Conservation (phyloP, 1,140 invertebrate species). For the Drosophila aff. region DNA sequence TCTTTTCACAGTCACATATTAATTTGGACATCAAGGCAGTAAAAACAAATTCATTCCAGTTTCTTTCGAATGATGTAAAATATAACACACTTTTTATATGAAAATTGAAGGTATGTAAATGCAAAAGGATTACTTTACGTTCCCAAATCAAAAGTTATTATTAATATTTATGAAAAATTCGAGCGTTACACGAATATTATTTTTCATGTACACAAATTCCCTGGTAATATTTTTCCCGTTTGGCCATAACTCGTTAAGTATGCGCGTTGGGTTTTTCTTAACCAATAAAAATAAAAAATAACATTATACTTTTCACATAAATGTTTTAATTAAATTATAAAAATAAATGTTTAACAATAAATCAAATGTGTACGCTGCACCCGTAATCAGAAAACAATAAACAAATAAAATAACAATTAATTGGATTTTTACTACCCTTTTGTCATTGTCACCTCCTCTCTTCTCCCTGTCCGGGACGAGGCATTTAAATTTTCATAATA, state of each 20-base stretch:
- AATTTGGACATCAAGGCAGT: too few relatives aligned
- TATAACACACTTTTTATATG: neutral
- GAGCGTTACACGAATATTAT: neutral
- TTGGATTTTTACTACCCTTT: constrained; percentile 70
- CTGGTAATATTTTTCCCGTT: neutral
- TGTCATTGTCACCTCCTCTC: constrained; percentile 26
- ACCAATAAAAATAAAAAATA: neutral
- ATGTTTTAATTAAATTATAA: constrained; percentile 72
- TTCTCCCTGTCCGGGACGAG: neutral
- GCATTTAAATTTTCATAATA: constrained; percentile 79
- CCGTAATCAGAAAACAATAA: constrained; percentile 80
- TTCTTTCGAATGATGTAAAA: neutral
- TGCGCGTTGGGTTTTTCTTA: neutral
- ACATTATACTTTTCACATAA: constrained; percentile 32
- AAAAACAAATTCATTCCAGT: neutral
- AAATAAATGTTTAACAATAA: constrained; percentile 54
- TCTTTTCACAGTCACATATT: too few relatives aligned
- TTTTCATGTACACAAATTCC: neutral
- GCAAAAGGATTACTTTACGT: neutral
- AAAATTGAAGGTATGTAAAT: neutral
- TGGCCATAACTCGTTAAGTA: neutral
- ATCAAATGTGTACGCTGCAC: constrained; percentile 42
- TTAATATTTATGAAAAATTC: neutral
- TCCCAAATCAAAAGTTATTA: neutral
- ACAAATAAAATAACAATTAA: constrained; percentile 84